Percentiles rank a stretch among this genome's conserved stretches.
phyloP scores from a whole-genome alignment of 2,888 invertebrate species.

The Petrophora chlorosata region DNA sequence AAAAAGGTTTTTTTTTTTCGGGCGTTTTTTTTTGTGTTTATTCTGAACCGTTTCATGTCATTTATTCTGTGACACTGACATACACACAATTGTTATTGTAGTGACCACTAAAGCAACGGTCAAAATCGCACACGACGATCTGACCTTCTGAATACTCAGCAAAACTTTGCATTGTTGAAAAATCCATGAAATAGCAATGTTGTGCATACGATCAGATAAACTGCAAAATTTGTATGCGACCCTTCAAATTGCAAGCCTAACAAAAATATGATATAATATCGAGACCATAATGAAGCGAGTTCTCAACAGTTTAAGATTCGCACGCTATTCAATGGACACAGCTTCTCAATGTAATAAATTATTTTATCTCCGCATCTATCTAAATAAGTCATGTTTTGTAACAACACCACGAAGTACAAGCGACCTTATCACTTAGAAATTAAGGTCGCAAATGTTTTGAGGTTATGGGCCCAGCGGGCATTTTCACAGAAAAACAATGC shows the following conservation, averaged over 20 bases:
- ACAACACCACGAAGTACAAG: conserved; percentile 18
- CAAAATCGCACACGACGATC: too few species aligned
- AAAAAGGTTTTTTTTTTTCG: too few species aligned
- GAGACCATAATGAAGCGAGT: conserved; percentile 14
- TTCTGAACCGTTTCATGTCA: too few species aligned
- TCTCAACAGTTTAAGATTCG: conserved; percentile 32
- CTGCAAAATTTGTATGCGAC: neutral
- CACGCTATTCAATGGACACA: conserved; percentile 32
- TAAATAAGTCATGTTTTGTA: conserved; percentile 38
- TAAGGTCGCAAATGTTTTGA: conserved; percentile 21
- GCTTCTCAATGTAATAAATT: conserved; percentile 36
- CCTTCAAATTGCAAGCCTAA: conserved; percentile 1
- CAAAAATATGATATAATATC: conserved; percentile 21
- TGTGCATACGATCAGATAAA: too few species aligned
- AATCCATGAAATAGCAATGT: too few species aligned
- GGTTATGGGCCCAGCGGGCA: conserved; percentile 7
- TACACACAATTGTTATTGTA: too few species aligned
- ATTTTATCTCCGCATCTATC: conserved; percentile 30
- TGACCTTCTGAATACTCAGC: too few species aligned
- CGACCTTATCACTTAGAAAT: conserved; percentile 17
- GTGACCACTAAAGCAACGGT: too few species aligned
- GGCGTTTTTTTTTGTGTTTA: too few species aligned
- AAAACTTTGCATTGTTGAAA: too few species aligned
- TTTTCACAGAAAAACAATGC: conserved; percentile 36
- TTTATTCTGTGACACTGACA: too few species aligned